A percentile compares a stretch with the other conserved stretches of the same genome.
phyloP scores from a whole-genome alignment of 2,113 vertebrate species.

The Lepisosteus oculatus region DNA sequence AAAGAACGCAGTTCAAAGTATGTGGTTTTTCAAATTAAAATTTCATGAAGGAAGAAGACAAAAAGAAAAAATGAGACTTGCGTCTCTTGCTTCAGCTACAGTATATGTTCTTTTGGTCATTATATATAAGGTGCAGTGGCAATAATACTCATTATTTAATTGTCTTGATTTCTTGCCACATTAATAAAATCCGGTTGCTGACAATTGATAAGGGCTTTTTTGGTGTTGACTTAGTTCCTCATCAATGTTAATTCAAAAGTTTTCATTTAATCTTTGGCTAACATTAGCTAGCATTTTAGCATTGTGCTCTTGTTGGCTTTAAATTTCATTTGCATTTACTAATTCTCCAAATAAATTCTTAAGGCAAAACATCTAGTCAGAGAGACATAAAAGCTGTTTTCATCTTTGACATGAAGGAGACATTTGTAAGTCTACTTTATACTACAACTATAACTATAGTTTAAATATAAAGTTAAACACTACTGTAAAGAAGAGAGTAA shows the following conservation, averaged over 20 bases:
- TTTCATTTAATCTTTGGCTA: constrained; percentile 12
- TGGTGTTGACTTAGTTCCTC: constrained; percentile 4
- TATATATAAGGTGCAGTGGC: constrained; percentile 19
- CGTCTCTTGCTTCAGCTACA: no score
- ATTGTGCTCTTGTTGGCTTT: not conserved
- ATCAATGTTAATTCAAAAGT: constrained; percentile 9
- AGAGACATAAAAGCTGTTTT: no score
- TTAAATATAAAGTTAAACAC: not conserved
- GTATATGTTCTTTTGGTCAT: constrained; percentile 7
- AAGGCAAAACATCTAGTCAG: no score
- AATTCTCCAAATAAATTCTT: constrained; percentile 15
- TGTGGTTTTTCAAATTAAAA: no score
- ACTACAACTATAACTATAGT: not conserved
- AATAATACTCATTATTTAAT: constrained; percentile 12
- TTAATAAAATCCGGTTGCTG: constrained; percentile 25
- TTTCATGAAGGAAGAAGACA: constrained; percentile 1
- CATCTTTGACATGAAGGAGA: no score
- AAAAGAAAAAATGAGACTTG: not conserved
- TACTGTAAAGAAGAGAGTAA: no score
- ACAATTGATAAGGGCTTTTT: constrained; percentile 20
- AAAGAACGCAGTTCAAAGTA: no score
- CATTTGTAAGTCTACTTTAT: no score
- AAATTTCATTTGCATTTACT: constrained; percentile 3
- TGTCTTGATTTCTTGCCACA: constrained; percentile 12
- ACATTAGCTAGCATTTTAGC: constrained; percentile 14